These are phyloP conservation scores for Epizoanthus stellaris DNA, from an alignment of 92 coral and sea anemone genomes.

Conservation along the genomic window DNA sequence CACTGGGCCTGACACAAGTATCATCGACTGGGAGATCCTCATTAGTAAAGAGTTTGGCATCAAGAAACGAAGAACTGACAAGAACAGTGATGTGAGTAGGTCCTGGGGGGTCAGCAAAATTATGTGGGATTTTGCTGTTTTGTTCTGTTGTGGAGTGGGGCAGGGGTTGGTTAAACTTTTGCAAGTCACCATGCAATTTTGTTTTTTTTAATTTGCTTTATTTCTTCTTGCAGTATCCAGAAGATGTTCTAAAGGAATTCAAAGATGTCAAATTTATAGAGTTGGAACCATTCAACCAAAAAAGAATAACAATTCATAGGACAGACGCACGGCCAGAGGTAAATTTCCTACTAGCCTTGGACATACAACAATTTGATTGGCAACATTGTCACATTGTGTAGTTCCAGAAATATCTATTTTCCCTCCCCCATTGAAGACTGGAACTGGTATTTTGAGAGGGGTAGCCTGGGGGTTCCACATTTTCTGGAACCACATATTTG, in stretches of 20 bases:
- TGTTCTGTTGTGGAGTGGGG: too few species aligned
- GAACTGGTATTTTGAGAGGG: too few species aligned
- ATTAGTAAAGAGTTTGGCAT: conserved; percentile 82
- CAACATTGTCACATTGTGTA: not conserved
- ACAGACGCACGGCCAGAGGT: conserved; percentile 61
- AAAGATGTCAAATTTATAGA: conserved; percentile 60
- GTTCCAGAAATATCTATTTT: too few species aligned
- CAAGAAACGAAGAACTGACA: conserved; percentile 79
- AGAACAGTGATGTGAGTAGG: conserved; percentile 58
- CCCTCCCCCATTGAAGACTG: too few species aligned
- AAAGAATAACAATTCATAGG: conserved; percentile 54
- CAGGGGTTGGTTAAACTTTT: too few species aligned
- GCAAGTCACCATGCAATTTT: too few species aligned
- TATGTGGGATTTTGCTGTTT: too few species aligned
- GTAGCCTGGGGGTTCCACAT: not conserved
- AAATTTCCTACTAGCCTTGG: not conserved
- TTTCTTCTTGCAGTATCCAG: conserved; percentile 31
- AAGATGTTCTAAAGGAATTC: conserved; percentile 68
- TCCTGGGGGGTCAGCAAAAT: too few species aligned
- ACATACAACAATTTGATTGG: not conserved
- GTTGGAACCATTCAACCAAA: conserved; percentile 43
- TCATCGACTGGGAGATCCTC: conserved; percentile 78
- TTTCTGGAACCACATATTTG: too few species aligned
- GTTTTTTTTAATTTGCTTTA: too few species aligned
- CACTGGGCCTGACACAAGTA: not conserved